Percentiles rank a stretch among this genome's conserved stretches.
Conservation (phyloP, 2,888 invertebrate species). For the Metopia argyrocephala region DNA sequence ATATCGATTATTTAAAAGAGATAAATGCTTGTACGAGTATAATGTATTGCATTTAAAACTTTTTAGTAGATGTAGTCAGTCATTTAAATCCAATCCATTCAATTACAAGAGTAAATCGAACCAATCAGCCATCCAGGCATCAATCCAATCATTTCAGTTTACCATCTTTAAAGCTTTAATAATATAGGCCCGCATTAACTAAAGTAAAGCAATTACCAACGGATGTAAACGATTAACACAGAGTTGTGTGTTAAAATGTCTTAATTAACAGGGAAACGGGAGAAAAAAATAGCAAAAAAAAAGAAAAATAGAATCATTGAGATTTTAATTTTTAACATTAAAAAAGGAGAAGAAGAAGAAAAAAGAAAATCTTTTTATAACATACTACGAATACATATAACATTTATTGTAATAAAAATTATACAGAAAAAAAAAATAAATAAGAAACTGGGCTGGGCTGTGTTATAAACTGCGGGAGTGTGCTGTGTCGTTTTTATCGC, state of each 20-base stretch:
- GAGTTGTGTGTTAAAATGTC: slow-evolving; percentile 66
- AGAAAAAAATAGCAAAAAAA: slow-evolving; percentile 10
- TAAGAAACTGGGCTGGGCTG: slow-evolving; percentile 47
- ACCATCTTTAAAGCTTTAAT: slow-evolving; percentile 36
- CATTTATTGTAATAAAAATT: slow-evolving; percentile 31
- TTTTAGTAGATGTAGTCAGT: slow-evolving; percentile 27
- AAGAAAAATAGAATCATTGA: slow-evolving; percentile 48
- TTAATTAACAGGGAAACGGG: slow-evolving; percentile 64
- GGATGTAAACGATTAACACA: slow-evolving; percentile 74
- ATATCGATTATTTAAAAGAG: slow-evolving; percentile 27
- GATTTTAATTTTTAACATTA: slow-evolving; percentile 30
- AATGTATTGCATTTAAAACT: too few relatives aligned
- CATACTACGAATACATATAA: slow-evolving; percentile 10
- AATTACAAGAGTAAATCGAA: neutral
- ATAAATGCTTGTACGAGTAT: too few relatives aligned
- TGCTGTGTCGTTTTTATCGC: slow-evolving; percentile 69
- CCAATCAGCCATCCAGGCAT: slow-evolving; percentile 43
- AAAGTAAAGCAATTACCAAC: slow-evolving; percentile 65
- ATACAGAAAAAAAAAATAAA: slow-evolving; percentile 9
- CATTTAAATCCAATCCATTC: slow-evolving; percentile 32
- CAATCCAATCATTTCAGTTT: slow-evolving; percentile 22
- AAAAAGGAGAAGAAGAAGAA: neutral
- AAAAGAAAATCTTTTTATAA: too few relatives aligned
- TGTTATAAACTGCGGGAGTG: slow-evolving; percentile 61
- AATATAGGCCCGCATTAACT: slow-evolving; percentile 49